Percentiles rank a stretch among this genome's conserved stretches.
Conservation (phyloP, 2,888 invertebrate species). For the Brassicogethes aeneus region DNA sequence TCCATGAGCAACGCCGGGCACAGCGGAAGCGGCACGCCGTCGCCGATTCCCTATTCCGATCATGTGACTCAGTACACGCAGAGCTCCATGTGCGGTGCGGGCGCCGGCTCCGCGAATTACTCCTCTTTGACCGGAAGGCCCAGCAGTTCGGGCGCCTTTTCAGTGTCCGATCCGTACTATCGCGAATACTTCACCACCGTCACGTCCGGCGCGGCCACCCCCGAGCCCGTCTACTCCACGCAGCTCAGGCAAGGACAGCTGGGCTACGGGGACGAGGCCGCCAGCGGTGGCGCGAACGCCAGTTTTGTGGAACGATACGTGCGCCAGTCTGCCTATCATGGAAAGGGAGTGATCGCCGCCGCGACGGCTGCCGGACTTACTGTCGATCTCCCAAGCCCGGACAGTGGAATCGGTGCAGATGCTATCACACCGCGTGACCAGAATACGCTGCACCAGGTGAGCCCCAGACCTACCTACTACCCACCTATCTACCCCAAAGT, state of each 20-base stretch:
- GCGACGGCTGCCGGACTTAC: conserved; percentile 74
- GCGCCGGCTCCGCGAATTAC: conserved; percentile 40
- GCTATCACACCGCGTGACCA: conserved; percentile 87
- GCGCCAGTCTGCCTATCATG: conserved; percentile 56
- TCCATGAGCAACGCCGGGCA: conserved; percentile 43
- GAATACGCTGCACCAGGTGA: conserved; percentile 82
- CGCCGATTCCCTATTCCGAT: conserved; percentile 49
- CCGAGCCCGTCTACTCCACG: conserved; percentile 43
- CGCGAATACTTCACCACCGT: conserved; percentile 68
- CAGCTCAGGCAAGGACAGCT: conserved; percentile 44
- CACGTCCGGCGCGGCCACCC: conserved; percentile 47
- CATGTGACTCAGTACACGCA: conserved; percentile 28
- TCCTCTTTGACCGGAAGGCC: conserved; percentile 34
- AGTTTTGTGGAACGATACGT: conserved; percentile 62
- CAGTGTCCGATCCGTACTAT: conserved; percentile 64
- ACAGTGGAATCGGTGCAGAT: conserved; percentile 92
- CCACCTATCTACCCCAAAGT: background rate
- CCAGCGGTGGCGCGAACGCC: conserved; percentile 49
- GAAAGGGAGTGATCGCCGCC: conserved; percentile 63
- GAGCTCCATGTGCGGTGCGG: conserved; percentile 37
- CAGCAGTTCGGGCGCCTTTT: conserved; percentile 49
- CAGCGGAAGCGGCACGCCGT: conserved; percentile 47
- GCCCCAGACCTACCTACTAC: conserved; percentile 32
- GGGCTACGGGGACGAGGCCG: conserved; percentile 47
- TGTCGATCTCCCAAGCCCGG: conserved; percentile 90